Evolutionary conservation across 2,113 vertebrate species (phyloP).

Genomic region (Oxyruncus cristatus): DNA sequence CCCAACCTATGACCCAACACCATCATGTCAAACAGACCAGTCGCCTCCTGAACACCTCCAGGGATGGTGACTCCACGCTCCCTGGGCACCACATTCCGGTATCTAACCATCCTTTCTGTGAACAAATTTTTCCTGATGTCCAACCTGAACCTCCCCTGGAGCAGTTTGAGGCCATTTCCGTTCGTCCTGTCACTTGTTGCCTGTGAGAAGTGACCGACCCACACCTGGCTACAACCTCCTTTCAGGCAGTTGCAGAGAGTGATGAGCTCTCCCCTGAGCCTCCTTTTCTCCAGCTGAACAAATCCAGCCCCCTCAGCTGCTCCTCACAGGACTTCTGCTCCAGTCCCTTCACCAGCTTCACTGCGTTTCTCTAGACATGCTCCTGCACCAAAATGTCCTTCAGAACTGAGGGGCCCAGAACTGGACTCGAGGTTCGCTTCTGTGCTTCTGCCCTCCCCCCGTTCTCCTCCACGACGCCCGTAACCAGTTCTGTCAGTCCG

Average conservation of each 20-base stretch:
- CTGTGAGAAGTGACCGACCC: not conserved
- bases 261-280: no score
- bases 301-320: not conserved
- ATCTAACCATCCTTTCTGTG: no score
- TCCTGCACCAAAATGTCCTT: not conserved
- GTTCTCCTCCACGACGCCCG: no score
- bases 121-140: not conserved
- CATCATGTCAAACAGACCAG: not conserved
- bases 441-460: fast-evolving
- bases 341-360: not conserved
- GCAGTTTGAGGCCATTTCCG: not conserved
- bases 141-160: no score
- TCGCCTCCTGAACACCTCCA: not conserved
- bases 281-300: not conserved
- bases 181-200: not conserved
- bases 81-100: no score
- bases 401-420: no score
- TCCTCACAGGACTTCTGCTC: no score
- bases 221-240: not conserved
- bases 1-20: not conserved
- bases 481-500: fast-evolving
- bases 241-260: fast-evolving
- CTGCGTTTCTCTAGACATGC: not conserved
- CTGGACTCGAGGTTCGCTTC: no score
- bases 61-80: no score